phyloP scores from a whole-genome alignment of 2,113 vertebrate genomes.

The Sigmodon hispidus region DNA sequence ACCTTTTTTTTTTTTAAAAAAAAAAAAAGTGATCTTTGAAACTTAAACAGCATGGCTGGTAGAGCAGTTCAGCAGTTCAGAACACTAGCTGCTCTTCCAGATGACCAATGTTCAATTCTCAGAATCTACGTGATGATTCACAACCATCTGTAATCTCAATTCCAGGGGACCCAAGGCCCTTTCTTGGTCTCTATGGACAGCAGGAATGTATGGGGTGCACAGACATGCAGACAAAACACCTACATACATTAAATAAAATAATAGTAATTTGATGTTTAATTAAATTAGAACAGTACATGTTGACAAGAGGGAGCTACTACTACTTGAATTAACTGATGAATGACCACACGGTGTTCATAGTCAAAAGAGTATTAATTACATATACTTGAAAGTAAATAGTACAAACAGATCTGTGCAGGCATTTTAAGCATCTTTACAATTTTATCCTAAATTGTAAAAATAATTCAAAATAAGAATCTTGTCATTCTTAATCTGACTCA shows the following conservation, averaged over 20 bases:
- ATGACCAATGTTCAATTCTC: not conserved
- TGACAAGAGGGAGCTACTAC: not conserved
- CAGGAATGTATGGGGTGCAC: not conserved
- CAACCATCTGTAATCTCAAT: not conserved
- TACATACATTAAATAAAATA: not conserved
- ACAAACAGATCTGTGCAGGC: not conserved
- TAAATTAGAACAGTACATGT: not conserved
- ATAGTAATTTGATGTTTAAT: not conserved
- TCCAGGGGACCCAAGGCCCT: not conserved
- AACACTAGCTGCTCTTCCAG: not conserved
- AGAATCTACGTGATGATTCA: not conserved
- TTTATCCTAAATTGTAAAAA: not conserved
- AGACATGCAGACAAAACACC: not conserved
- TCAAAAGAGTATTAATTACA: not conserved
- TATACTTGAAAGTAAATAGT: not conserved
- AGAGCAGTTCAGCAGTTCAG: not conserved
- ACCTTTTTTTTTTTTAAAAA: too few relatives aligned
- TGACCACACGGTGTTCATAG: not conserved
- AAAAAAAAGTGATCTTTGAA: not conserved
- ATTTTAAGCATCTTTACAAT: not conserved
- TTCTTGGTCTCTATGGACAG: not conserved
- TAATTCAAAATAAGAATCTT: constrained; percentile 7
- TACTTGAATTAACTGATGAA: not conserved
- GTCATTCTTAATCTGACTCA: not conserved
- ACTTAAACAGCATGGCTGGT: not conserved